A percentile compares a stretch with the other conserved stretches of the same genome.
phyloP scores from a whole-genome alignment of 2,113 vertebrate species.

The Stercorarius parasiticus region DNA sequence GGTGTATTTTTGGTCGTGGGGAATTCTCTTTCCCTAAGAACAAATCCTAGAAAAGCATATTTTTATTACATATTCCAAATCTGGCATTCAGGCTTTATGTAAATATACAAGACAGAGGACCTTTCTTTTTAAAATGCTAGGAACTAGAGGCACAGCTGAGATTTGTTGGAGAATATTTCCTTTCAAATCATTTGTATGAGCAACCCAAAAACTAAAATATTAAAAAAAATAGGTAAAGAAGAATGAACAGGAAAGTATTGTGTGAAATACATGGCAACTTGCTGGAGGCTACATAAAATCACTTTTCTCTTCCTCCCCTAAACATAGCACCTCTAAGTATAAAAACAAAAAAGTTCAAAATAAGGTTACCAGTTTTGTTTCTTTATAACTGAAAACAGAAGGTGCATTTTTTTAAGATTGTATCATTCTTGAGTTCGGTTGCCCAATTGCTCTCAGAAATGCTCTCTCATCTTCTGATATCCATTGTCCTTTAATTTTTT shows the following conservation, averaged over 20 bases:
- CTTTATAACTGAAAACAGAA: conserved; percentile 42
- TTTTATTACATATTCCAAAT: conserved; percentile 53
- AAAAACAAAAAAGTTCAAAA: conserved; percentile 39
- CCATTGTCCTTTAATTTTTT: neutral
- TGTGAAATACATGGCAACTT: neutral
- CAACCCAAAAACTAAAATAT: neutral
- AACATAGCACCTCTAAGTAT: conserved; percentile 14
- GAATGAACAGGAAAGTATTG: neutral
- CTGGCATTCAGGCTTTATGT: neutral
- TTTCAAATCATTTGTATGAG: neutral
- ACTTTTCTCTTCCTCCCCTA: neutral
- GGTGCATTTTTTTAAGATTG: neutral
- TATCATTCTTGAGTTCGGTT: neutral
- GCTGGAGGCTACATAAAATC: neutral
- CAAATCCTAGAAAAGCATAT: conserved; percentile 29
- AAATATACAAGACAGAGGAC: conserved; percentile 15
- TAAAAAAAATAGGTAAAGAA: neutral
- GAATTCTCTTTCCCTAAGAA: conserved; percentile 38
- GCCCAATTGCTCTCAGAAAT: neutral
- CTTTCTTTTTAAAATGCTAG: conserved; percentile 28
- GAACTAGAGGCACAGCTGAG: conserved; percentile 10
- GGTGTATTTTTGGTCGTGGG: conserved; percentile 25
- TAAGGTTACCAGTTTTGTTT: neutral
- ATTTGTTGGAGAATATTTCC: neutral
- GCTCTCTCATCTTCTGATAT: neutral